These are phyloP conservation scores for Poecilia picta DNA, from an alignment of 2,797 vertebrate species.

Conservation along the genomic window DNA sequence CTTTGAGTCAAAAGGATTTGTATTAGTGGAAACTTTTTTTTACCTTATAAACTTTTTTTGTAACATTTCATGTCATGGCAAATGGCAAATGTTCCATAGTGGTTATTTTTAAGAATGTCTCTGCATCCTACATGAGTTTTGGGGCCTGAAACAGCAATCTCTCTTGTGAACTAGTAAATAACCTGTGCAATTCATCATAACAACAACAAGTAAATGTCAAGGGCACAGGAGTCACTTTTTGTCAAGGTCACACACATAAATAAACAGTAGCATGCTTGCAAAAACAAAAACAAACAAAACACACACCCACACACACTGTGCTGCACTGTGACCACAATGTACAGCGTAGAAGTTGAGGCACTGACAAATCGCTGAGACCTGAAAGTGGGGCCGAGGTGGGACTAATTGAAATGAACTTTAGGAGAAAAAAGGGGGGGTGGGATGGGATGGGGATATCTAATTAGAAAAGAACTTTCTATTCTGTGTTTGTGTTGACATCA, in stretches of 20 bases:
- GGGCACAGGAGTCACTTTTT: slow-evolving; percentile 72
- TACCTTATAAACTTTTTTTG: not conserved
- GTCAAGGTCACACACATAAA: slow-evolving; percentile 72
- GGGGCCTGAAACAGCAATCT: slow-evolving; percentile 62
- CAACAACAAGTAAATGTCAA: slow-evolving; percentile 81
- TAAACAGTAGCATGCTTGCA: slow-evolving; percentile 61
- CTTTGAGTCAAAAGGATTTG: not conserved
- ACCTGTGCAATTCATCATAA: slow-evolving; percentile 76
- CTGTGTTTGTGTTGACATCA: slow-evolving; percentile 80
- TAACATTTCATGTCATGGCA: slow-evolving; percentile 11
- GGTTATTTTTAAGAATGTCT: slow-evolving; percentile 59
- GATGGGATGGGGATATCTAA: slow-evolving; percentile 80
- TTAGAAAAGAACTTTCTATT: slow-evolving; percentile 84
- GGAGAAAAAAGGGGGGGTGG: slow-evolving; percentile 36
- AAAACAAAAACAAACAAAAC: slow-evolving; percentile 28
- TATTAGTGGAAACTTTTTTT: not conserved
- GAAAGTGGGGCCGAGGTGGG: slow-evolving; percentile 81
- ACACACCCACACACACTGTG: slow-evolving; percentile 15
- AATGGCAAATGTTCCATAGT: slow-evolving; percentile 42
- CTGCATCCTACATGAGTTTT: slow-evolving; percentile 49
- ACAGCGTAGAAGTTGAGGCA: slow-evolving; percentile 68
- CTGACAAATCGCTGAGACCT: slow-evolving; percentile 85
- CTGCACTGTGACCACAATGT: slow-evolving; percentile 57
- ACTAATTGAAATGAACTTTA: slow-evolving; percentile 96
- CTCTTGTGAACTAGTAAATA: slow-evolving; percentile 70